Conservation (phyloP, 2,888 invertebrate species). For the Chrysodeixis includens region DNA sequence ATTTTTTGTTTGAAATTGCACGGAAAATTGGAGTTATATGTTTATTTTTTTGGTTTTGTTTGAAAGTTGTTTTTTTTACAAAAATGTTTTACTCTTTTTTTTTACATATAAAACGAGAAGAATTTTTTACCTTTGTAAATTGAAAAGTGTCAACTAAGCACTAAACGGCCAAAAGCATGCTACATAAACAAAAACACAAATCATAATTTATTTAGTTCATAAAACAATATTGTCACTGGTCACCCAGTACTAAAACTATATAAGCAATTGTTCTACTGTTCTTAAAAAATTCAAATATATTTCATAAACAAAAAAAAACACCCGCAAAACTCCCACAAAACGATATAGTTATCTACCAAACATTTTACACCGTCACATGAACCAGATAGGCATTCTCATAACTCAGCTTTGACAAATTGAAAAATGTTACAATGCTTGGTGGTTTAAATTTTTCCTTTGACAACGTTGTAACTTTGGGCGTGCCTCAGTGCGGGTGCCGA, state of each 20-base stretch:
- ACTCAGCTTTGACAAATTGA: constrained; percentile 58
- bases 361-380: constrained; percentile 32
- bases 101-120: too few relatives aligned
- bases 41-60: not conserved
- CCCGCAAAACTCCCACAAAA: constrained; percentile 19
- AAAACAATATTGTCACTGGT: too few relatives aligned
- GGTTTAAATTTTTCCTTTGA: constrained; percentile 65
- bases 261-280: too few relatives aligned
- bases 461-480: constrained; percentile 50
- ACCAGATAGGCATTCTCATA: constrained; percentile 31
- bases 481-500: constrained; percentile 34
- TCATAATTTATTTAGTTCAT: too few relatives aligned
- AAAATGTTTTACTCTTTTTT: not conserved
- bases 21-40: not conserved
- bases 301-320: too few relatives aligned
- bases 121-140: too few relatives aligned
- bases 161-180: too few relatives aligned
- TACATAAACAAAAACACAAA: too few relatives aligned
- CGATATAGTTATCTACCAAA: constrained; percentile 22
- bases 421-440: constrained; percentile 50
- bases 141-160: too few relatives aligned
- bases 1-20: not conserved
- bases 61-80: not conserved
- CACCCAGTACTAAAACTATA: too few relatives aligned
- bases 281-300: too few relatives aligned